phyloP scores from a whole-genome alignment of 2,888 invertebrate species.

The Lobophora halterata region DNA sequence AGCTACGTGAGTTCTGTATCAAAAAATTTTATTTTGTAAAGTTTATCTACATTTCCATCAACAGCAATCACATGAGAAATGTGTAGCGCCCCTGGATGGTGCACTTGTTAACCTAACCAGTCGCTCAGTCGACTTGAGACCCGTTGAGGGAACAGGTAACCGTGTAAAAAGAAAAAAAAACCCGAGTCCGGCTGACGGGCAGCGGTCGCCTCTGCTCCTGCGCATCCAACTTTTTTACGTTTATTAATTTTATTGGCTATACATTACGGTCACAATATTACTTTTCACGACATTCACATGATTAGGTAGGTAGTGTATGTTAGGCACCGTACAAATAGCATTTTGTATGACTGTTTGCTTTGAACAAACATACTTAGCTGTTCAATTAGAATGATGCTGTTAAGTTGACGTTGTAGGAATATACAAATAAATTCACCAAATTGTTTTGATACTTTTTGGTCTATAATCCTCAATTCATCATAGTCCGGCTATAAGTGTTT shows the following conservation, averaged over 20 bases:
- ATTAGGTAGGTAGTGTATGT: too few relatives aligned
- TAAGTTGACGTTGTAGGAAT: slow-evolving; percentile 6
- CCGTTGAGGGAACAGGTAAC: slow-evolving; percentile 75
- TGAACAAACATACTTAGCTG: not conserved
- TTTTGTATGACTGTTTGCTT: not conserved
- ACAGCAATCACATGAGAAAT: too few relatives aligned
- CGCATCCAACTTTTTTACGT: slow-evolving; percentile 24
- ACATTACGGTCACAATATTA: slow-evolving; percentile 29
- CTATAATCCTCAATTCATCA: not conserved
- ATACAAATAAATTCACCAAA: not conserved
- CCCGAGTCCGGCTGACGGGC: slow-evolving; percentile 54
- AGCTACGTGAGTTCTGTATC: too few relatives aligned
- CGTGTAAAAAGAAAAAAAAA: slow-evolving; percentile 65
- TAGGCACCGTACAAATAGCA: slow-evolving; percentile 20
- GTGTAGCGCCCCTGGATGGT: slow-evolving; percentile 57
- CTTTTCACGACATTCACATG: slow-evolving; percentile 26
- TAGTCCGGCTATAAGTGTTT: not conserved
- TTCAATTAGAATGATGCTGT: slow-evolving; percentile 13
- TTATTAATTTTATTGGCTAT: slow-evolving; percentile 35
- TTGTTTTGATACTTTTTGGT: too few relatives aligned
- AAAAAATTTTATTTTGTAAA: too few relatives aligned
- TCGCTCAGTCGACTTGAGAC: slow-evolving; percentile 56
- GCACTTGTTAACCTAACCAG: slow-evolving; percentile 76
- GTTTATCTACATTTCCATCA: too few relatives aligned
- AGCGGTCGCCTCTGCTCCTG: slow-evolving; percentile 49